Conservation (phyloP, 2,797 vertebrate species). For the Petrocephalus schoutedeni region DNA sequence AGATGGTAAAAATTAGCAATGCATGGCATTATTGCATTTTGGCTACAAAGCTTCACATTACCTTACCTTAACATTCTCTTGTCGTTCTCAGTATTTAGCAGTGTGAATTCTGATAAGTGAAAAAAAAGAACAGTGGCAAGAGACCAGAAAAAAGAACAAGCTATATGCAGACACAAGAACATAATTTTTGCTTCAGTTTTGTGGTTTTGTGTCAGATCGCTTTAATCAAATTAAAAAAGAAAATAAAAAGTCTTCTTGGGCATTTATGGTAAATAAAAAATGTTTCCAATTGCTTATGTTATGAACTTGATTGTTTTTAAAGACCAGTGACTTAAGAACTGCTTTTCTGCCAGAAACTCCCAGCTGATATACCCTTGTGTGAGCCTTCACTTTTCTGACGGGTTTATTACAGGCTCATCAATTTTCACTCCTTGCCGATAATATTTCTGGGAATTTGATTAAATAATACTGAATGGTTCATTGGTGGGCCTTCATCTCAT, state of each 20-base stretch:
- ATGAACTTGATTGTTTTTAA: neutral
- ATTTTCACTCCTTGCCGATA: neutral
- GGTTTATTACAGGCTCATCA: neutral
- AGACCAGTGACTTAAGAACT: neutral
- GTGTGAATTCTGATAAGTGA: neutral
- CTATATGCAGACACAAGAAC: neutral
- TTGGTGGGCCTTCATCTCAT: neutral
- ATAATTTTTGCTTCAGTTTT: neutral
- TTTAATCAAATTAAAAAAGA: neutral
- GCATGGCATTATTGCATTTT: neutral
- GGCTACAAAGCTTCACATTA: neutral
- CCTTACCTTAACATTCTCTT: neutral
- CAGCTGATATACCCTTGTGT: neutral
- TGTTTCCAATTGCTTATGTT: neutral
- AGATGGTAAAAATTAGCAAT: constrained; percentile 14
- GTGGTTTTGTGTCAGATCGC: neutral
- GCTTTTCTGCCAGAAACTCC: neutral
- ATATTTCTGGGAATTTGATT: neutral
- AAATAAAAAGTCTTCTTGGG: neutral
- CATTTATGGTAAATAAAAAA: neutral
- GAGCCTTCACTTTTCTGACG: neutral
- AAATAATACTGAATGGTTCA: neutral
- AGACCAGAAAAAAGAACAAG: neutral
- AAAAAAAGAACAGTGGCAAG: neutral
- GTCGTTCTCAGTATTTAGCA: neutral